phyloP scores from a whole-genome alignment of 2,797 vertebrate genomes.

The Eleutherodactylus coqui region DNA sequence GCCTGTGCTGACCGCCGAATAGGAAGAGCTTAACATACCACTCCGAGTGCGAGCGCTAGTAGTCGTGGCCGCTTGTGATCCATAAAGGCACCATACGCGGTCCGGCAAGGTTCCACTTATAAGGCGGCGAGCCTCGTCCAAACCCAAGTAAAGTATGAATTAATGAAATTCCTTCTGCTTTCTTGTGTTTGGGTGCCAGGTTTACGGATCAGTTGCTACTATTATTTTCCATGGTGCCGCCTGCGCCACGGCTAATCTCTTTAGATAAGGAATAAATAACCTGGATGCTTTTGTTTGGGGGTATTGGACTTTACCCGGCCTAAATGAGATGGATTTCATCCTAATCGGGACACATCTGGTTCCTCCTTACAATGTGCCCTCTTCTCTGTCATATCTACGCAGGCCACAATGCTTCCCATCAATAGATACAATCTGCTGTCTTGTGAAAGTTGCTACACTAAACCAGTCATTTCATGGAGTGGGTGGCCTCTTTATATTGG shows the following conservation, averaged over 20 bases:
- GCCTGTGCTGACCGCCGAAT: constrained; percentile 4
- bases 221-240: constrained; percentile 5
- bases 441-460: not conserved
- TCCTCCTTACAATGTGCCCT: not conserved
- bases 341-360: not conserved
- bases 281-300: not conserved
- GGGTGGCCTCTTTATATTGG: not conserved
- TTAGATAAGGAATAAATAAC: not conserved
- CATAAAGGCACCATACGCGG: constrained; percentile 5
- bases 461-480: too few relatives aligned
- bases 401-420: not conserved
- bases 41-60: not conserved
- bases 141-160: constrained; percentile 27
- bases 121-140: not conserved
- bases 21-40: constrained; percentile 54
- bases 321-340: not conserved
- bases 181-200: constrained; percentile 39
- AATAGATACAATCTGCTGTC: not conserved
- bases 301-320: not conserved
- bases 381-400: not conserved
- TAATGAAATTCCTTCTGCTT: constrained; percentile 51
- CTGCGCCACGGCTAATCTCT: not conserved
- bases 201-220: constrained; percentile 33
- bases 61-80: constrained; percentile 9
- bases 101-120: constrained; percentile 3